phyloP scores from a whole-genome alignment of 53 echinoderm and acorn worm genomes.

The Paelopatides confundens region DNA sequence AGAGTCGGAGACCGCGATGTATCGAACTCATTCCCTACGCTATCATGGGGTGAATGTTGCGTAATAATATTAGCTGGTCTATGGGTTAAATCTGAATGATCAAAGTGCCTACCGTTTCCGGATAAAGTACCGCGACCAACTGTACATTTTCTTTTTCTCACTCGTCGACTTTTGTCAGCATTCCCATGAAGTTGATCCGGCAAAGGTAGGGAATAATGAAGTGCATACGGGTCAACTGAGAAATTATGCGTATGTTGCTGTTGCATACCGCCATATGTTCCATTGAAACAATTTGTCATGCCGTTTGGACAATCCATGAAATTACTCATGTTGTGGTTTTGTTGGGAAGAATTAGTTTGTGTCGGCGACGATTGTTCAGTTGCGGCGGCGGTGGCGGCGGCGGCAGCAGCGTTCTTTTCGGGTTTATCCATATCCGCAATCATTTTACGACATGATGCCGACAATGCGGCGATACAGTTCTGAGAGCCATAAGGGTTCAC shows the following conservation, averaged over 20 bases:
- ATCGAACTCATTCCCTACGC: neutral
- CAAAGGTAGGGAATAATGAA: neutral
- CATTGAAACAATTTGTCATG: slow-evolving; percentile 3
- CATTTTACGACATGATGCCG: slow-evolving; percentile 98
- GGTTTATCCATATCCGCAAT: slow-evolving; percentile 98
- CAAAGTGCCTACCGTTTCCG: neutral
- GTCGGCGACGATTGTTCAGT: neutral
- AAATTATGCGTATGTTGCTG: neutral
- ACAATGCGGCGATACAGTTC: slow-evolving; percentile 98
- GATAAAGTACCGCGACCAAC: neutral
- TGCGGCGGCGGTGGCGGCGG: too few relatives aligned
- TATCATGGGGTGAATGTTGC: neutral
- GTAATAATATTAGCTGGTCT: neutral
- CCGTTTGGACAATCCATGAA: slow-evolving; percentile 4
- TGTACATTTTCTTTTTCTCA: slow-evolving; percentile 16
- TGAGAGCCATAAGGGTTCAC: slow-evolving; percentile 73
- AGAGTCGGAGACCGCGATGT: neutral
- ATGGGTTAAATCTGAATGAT: neutral
- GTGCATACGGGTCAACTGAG: slow-evolving; percentile 14
- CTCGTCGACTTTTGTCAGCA: slow-evolving; percentile 20
- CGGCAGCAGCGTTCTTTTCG: neutral
- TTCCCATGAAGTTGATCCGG: neutral
- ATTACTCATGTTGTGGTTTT: neutral
- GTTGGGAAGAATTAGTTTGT: neutral
- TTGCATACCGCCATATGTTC: neutral